Percentiles rank a stretch among this genome's conserved stretches.
Evolutionary conservation across 2,888 invertebrate species (phyloP).

Genomic region (Cartodere bifasciata): DNA sequence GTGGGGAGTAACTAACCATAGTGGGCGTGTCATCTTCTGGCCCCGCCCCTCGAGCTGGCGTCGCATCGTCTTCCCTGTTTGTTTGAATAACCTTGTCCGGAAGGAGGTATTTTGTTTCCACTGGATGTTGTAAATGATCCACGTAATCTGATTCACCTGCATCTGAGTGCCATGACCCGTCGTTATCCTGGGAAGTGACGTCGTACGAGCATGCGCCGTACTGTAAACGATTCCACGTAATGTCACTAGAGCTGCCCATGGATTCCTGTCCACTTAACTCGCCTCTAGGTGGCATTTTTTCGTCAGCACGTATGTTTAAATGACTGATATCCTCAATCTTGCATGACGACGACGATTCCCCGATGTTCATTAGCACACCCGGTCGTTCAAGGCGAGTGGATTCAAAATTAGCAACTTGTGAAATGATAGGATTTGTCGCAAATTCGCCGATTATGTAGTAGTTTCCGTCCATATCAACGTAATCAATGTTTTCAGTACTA

Average conservation of each 20-base stretch:
- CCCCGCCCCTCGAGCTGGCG: too few species aligned
- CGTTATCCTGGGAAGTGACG: too few species aligned
- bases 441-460: constrained; percentile 30
- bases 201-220: constrained; percentile 46
- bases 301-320: constrained; percentile 69
- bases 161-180: too few species aligned
- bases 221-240: constrained; percentile 63
- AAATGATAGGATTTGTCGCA: constrained; percentile 25
- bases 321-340: constrained; percentile 17
- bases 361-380: constrained; percentile 30
- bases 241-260: constrained; percentile 65
- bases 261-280: constrained; percentile 81
- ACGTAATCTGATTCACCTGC: constrained; percentile 4
- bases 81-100: too few species aligned
- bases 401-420: constrained; percentile 30
- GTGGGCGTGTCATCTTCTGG: constrained; percentile 23
- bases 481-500: constrained; percentile 28
- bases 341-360: too few species aligned
- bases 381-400: constrained; percentile 23
- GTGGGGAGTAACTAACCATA: constrained; percentile 29
- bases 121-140: constrained; percentile 2
- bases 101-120: too few species aligned
- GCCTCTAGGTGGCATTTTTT: constrained; percentile 76
- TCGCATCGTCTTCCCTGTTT: too few species aligned
- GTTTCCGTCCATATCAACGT: constrained; percentile 40